phyloP scores from a whole-genome alignment of 2,888 invertebrate genomes.

The Phania funesta region DNA sequence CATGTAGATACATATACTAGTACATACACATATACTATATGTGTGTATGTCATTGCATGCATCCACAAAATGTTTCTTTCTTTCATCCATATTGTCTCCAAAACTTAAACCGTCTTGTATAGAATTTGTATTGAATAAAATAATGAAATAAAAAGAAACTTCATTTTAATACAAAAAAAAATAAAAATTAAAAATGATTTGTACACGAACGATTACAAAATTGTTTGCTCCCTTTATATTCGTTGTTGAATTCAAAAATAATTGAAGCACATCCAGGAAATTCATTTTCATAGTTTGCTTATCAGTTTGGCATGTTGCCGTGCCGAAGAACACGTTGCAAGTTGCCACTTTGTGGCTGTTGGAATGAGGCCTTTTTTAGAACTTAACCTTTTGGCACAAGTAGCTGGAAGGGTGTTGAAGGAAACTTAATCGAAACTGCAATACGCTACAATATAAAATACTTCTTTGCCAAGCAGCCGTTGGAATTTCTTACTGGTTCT shows the following conservation, averaged over 20 bases:
- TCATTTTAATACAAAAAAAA: conserved; percentile 21
- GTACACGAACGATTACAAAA: conserved; percentile 57
- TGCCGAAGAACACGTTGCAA: conserved; percentile 24
- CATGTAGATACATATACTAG: too few relatives aligned
- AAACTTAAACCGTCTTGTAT: conserved; percentile 32
- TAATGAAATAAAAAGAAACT: conserved; percentile 19
- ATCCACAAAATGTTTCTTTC: conserved; percentile 34
- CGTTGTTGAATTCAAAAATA: conserved; percentile 59
- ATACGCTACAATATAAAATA: background rate
- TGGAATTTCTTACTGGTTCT: background rate
- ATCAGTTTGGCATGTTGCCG: conserved; percentile 65
- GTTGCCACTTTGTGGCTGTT: background rate
- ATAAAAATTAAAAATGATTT: conserved; percentile 56
- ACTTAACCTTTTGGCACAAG: conserved; percentile 37
- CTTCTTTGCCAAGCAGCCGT: background rate
- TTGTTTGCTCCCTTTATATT: background rate
- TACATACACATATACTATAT: too few relatives aligned
- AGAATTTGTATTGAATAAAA: conserved; percentile 58
- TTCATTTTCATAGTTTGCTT: conserved; percentile 66
- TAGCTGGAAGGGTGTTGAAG: background rate
- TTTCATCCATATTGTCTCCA: conserved; percentile 41
- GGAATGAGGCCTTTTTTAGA: background rate
- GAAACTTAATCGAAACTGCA: background rate
- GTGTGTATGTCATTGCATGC: conserved; percentile 62
- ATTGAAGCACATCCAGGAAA: conserved; percentile 67